Conservation (phyloP, 2,113 vertebrate genomes). For the Craseonycteris thonglongyai region DNA sequence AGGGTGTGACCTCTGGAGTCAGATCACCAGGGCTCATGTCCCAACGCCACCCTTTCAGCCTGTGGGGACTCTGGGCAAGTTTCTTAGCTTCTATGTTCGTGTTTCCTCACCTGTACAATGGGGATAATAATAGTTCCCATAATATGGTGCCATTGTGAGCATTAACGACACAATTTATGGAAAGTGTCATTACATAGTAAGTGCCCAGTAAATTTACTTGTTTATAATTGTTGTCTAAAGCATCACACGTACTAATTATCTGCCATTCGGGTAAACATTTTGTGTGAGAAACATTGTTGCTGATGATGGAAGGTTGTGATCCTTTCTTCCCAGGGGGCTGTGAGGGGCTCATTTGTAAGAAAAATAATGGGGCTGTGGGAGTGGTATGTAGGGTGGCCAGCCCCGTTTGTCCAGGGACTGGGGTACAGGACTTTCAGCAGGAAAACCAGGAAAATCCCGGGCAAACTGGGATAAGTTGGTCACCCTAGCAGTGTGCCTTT, state of each 20-base stretch:
- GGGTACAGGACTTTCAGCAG: neutral
- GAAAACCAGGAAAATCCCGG: neutral
- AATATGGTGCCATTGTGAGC: neutral
- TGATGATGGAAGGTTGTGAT: neutral
- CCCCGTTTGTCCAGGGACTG: neutral
- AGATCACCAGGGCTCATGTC: neutral
- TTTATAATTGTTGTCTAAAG: neutral
- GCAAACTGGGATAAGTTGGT: neutral
- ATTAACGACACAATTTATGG: neutral
- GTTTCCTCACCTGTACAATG: neutral
- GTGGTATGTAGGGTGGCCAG: neutral
- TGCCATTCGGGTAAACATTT: neutral
- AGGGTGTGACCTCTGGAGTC: neutral
- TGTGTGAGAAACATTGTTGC: no score
- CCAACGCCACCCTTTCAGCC: neutral
- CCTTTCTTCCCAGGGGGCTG: neutral
- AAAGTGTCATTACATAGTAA: neutral
- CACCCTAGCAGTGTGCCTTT: neutral
- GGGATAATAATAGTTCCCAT: neutral
- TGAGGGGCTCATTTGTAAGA: neutral
- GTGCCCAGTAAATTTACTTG: neutral
- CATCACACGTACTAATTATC: neutral
- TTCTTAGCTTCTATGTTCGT: neutral
- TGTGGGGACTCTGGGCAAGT: neutral
- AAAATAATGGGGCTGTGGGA: accelerated